These are phyloP conservation scores for Bembecia ichneumoniformis DNA, from an alignment of 2,888 invertebrate genomes.

Conservation along the genomic window DNA sequence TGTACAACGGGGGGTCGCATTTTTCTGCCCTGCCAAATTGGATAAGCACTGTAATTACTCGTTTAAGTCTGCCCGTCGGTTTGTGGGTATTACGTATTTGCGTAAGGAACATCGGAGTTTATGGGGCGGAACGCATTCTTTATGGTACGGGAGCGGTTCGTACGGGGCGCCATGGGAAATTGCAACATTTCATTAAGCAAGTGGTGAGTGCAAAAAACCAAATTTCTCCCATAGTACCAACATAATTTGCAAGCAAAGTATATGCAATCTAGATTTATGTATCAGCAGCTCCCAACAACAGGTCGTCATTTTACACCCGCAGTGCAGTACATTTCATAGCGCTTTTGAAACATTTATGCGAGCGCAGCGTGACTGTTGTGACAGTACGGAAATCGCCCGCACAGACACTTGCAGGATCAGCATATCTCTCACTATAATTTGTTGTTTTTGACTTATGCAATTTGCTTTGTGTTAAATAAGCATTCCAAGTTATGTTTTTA, in stretches of 20 bases:
- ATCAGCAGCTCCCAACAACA: too few relatives aligned
- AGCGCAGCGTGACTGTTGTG: neutral
- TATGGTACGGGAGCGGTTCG: neutral
- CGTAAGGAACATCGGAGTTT: slow-evolving; percentile 40
- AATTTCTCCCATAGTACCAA: neutral
- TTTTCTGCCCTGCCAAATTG: slow-evolving; percentile 69
- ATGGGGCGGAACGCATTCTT: slow-evolving; percentile 33
- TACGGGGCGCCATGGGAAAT: neutral
- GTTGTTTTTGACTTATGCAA: too few relatives aligned
- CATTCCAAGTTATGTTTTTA: too few relatives aligned
- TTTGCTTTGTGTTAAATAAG: too few relatives aligned
- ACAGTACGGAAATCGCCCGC: too few relatives aligned
- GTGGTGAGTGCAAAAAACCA: neutral
- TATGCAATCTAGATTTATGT: too few relatives aligned
- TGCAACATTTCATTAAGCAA: neutral
- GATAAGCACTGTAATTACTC: slow-evolving; percentile 69
- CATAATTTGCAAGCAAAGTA: too few relatives aligned
- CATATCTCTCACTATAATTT: too few relatives aligned
- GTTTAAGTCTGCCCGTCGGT: slow-evolving; percentile 40
- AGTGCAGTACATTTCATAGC: neutral
- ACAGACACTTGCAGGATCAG: too few relatives aligned
- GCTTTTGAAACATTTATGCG: neutral
- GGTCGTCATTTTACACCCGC: neutral
- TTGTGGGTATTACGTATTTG: slow-evolving; percentile 40
- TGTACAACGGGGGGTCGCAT: slow-evolving; percentile 61